Percentiles rank a stretch among this genome's conserved stretches.
phyloP scores from a whole-genome alignment of 2,888 invertebrate genomes.

The Antitype chi region DNA sequence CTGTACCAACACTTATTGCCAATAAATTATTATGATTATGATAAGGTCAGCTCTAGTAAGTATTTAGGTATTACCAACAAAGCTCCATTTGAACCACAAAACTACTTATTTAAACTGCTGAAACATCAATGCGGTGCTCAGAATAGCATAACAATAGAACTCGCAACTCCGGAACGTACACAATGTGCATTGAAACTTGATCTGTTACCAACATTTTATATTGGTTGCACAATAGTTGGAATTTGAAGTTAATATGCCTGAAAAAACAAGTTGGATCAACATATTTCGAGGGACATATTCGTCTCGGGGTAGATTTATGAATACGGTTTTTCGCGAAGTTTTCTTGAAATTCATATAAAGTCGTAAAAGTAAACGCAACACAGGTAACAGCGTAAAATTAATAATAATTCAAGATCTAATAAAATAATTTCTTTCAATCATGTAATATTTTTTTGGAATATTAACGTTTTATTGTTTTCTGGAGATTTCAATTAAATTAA shows the following conservation, averaged over 20 bases:
- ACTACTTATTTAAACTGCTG: conserved; percentile 28
- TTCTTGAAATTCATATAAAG: not conserved
- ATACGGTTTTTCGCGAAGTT: not conserved
- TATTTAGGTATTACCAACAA: conserved; percentile 18
- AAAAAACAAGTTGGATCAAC: conserved; percentile 2
- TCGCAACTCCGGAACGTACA: conserved; percentile 24
- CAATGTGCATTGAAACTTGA: conserved; percentile 19
- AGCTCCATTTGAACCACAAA: conserved; percentile 1
- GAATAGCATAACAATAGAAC: conserved; percentile 25
- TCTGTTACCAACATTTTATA: conserved; percentile 16
- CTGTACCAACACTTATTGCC: too few relatives aligned
- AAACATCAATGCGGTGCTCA: conserved; percentile 48
- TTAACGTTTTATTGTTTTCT: not conserved
- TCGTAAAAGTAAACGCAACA: not conserved
- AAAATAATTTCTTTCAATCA: not conserved
- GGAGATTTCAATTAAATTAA: not conserved
- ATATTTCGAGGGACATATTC: not conserved
- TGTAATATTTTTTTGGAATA: too few relatives aligned
- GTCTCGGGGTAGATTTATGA: not conserved
- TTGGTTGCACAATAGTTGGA: conserved; percentile 1
- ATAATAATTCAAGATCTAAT: not conserved
- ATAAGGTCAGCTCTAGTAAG: too few relatives aligned
- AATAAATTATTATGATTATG: too few relatives aligned
- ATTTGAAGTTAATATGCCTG: conserved; percentile 16
- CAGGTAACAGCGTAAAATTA: not conserved